Base-by-base conservation (phyloP, 92 coral and sea anemone genomes). In the Zoanthus sociatus region DNA sequence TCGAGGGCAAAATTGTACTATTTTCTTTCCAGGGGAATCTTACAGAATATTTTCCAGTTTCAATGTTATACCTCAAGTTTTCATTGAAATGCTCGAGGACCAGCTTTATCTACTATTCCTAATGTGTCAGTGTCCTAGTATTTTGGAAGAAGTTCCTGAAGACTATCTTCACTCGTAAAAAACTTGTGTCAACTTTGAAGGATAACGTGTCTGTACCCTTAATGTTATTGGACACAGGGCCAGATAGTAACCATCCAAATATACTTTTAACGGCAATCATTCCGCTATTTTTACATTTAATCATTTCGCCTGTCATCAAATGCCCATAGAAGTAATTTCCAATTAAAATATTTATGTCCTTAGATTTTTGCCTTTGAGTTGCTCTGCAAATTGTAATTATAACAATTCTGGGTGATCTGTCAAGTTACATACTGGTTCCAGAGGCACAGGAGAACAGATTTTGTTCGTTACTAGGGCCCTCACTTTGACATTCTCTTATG, bases 111-210 rank as follows among this genome's bases (percentile, higher is more conserved):
- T 76, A 44, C 31, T 16, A 3, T 37, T 76, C 82, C 81, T 76
- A 76, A 76, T 45, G 30, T 16, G 47, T 76, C 60, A 17, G 81
- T 76, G 81, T 76, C 56, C 81, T 61, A 76, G 66, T 45, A 76
- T 30, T 76, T 76, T 76, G 81, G 81, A 76, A 76, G 81, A 17
- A 76, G 60, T 44, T 45, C 81, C 47, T 76, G 56, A 76, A 76
- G 61, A 16, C 60, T 76, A 7, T 76, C 81, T 76, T 76, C 81
- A 61, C 14, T 76, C 26, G 26, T 46, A 30, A 14, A 30, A 14
- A 14, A 73, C 78, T 73, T 9, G 47, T 73, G 13, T 32, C 48
- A 73, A 30, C 18, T 73, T 47, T 76, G 61, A 76, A 45, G 81
- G 26, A 76, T 54, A 54, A 54, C 47, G 81, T 76, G 14, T 9